Evolutionary conservation across 2,888 invertebrate genomes (phyloP).

Genomic region (Pollenia angustigena): DNA sequence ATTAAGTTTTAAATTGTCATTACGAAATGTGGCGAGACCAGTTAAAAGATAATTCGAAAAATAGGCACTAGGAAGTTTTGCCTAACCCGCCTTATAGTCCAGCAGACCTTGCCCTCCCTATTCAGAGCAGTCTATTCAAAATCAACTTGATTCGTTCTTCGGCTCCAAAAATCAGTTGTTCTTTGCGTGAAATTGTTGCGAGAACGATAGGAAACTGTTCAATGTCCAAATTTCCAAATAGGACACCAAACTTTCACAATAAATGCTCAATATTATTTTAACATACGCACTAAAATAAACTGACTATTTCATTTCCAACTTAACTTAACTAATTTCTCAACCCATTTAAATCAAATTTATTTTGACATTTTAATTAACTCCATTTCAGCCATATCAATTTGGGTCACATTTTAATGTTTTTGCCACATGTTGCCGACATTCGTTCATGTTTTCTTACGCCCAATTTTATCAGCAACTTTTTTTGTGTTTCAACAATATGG

Average conservation of each 20-base stretch:
- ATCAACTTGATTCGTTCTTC: no score
- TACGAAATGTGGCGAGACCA: no score
- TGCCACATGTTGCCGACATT: constrained; percentile 53
- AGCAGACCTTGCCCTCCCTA: no score
- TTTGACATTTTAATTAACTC: constrained; percentile 69
- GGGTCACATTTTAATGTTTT: constrained; percentile 58
- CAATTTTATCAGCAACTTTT: constrained; percentile 61
- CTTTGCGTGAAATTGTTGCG: no score
- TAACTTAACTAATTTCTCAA: not conserved
- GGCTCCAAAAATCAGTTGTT: no score
- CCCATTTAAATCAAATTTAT: constrained; percentile 48
- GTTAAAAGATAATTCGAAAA: no score
- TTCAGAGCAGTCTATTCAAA: no score
- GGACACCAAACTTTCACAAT: not conserved
- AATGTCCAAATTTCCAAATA: not conserved
- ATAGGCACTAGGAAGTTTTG: no score
- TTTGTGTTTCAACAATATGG: not conserved
- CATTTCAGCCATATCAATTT: constrained; percentile 55
- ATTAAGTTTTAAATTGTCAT: no score
- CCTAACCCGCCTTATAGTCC: no score
- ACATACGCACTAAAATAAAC: not conserved
- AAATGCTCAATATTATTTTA: not conserved
- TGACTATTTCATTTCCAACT: not conserved
- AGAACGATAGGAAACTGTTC: no score
- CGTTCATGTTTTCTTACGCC: constrained; percentile 68